Evolutionary conservation across 2,797 vertebrate genomes (phyloP).

Genomic region (Sebastes wilsoni): DNA sequence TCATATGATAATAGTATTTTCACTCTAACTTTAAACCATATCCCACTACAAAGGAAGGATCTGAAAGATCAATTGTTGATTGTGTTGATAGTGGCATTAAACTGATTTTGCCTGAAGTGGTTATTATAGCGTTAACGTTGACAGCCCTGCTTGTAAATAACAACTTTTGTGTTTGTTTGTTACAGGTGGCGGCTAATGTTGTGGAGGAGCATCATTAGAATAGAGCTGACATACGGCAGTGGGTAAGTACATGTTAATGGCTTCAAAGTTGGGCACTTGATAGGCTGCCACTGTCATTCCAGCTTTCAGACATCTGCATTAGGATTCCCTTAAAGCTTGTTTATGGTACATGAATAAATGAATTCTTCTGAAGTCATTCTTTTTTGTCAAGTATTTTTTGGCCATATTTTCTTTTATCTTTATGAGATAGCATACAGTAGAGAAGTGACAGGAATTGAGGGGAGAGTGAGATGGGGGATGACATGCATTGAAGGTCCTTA

Average conservation of each 20-base stretch:
- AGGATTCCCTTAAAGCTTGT: neutral
- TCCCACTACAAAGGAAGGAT: too few species aligned
- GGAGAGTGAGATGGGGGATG: neutral
- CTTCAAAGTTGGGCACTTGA: neutral
- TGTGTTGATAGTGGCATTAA: too few species aligned
- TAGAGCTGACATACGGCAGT: neutral
- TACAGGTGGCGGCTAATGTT: slow-evolving; percentile 9
- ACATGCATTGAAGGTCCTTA: too few species aligned
- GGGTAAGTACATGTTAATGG: slow-evolving; percentile 10
- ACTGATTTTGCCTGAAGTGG: too few species aligned
- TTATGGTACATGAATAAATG: neutral
- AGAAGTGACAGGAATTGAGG: neutral
- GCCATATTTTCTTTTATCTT: neutral
- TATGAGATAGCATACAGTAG: neutral
- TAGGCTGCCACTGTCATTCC: neutral
- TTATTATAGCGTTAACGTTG: too few species aligned
- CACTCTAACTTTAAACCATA: too few species aligned
- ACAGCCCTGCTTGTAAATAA: neutral
- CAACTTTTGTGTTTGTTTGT: slow-evolving; percentile 1
- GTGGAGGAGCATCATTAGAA: neutral
- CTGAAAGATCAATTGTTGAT: too few species aligned
- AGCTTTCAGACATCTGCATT: neutral
- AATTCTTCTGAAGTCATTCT: neutral
- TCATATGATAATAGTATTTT: too few species aligned
- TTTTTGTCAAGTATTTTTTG: neutral